phyloP scores from a whole-genome alignment of 2,888 invertebrate genomes.

The Sicus ferrugineus region DNA sequence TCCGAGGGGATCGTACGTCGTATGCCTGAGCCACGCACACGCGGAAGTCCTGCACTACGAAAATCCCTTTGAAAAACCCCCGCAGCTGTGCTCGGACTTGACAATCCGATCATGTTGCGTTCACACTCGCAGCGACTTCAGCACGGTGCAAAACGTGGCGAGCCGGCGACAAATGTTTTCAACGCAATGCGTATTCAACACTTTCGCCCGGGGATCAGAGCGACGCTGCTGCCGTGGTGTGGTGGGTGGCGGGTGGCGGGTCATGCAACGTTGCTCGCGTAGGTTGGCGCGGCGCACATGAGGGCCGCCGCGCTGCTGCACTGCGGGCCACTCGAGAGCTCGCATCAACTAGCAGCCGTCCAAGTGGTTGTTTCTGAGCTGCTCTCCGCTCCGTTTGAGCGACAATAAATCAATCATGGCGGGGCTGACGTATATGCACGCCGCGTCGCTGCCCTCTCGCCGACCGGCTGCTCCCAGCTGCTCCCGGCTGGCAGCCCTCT shows the following conservation, averaged over 20 bases:
- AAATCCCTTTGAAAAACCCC: too few species aligned
- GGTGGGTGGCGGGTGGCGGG: too few species aligned
- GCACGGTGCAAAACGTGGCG: background rate
- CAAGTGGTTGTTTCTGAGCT: conserved; percentile 17
- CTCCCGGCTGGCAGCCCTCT: background rate
- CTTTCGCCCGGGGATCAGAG: background rate
- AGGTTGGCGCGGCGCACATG: background rate
- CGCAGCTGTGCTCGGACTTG: too few species aligned
- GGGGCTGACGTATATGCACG: conserved; percentile 37
- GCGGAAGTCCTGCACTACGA: too few species aligned
- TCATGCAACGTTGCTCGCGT: background rate
- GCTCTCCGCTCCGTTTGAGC: conserved; percentile 17
- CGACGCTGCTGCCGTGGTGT: background rate
- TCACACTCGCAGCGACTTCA: too few species aligned
- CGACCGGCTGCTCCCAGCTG: too few species aligned
- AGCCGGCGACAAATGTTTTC: conserved; percentile 20
- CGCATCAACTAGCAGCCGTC: background rate
- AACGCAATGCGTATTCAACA: conserved; percentile 14
- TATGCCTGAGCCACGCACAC: too few species aligned
- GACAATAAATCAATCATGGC: conserved; percentile 55
- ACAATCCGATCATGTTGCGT: too few species aligned
- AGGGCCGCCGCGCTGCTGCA: background rate
- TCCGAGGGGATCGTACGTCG: too few species aligned
- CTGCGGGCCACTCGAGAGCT: background rate
- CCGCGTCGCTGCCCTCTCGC: conserved; percentile 26